Conservation (phyloP, 2,113 vertebrate genomes). For the Percopsis transmontana region DNA sequence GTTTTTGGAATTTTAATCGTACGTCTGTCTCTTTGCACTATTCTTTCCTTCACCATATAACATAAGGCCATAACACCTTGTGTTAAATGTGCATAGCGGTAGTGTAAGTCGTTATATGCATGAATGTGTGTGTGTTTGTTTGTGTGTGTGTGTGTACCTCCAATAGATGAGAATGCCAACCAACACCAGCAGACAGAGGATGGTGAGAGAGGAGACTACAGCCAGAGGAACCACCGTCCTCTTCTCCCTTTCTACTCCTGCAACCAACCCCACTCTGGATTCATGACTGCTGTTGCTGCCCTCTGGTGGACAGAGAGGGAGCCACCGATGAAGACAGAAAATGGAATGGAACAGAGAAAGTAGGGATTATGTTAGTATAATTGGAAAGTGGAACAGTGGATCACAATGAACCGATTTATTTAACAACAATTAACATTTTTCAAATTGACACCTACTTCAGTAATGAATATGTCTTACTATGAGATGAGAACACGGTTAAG, state of each 20-base stretch:
- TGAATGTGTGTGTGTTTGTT: not conserved
- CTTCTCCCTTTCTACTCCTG: slow-evolving; percentile 86
- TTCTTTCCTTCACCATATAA: too few species aligned
- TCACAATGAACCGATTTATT: not conserved
- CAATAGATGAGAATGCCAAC: slow-evolving; percentile 98
- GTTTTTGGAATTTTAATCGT: too few species aligned
- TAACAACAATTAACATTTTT: not conserved
- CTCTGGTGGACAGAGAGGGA: slow-evolving; percentile 81
- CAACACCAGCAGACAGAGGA: slow-evolving; percentile 95
- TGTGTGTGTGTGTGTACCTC: slow-evolving; percentile 83
- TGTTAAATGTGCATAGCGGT: too few species aligned
- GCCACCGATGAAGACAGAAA: not conserved
- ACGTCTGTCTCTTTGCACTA: too few species aligned
- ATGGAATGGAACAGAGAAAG: not conserved
- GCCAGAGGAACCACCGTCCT: slow-evolving; percentile 93
- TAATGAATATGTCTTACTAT: too few species aligned
- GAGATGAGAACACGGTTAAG: too few species aligned
- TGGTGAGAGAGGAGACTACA: slow-evolving; percentile 93
- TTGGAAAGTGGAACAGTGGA: not conserved
- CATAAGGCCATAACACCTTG: too few species aligned
- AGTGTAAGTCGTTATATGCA: not conserved
- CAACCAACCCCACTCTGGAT: slow-evolving; percentile 91
- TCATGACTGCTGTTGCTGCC: slow-evolving; percentile 99
- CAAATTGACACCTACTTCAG: too few species aligned
- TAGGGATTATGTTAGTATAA: not conserved